Evolutionary conservation across 2,797 vertebrate species (phyloP), one percentile per base, ranked within the genome.

Genomic region (Euphonia xanthogaster): DNA sequence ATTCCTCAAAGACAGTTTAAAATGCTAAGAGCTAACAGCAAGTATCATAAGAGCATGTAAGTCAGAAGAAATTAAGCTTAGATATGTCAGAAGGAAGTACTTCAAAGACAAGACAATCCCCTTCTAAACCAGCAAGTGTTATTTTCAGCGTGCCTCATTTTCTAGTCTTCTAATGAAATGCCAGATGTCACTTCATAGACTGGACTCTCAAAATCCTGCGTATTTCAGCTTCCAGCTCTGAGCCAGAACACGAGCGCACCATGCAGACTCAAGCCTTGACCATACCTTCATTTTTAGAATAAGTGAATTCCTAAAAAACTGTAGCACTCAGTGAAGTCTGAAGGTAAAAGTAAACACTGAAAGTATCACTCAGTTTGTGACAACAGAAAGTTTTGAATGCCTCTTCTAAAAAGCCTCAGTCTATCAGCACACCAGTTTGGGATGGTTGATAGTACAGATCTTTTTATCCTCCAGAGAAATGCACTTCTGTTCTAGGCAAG

Each of bases 1-100:
- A 98, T 97, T 99, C 99, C 99, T 99, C 96, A 53, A 97, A 96
- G n/a, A 88, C 47, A 97, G 75, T 86, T 93, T 73, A 70, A 87
- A 72, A 87, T 73, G 2, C 0, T 71, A 55, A 96, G 39, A 71
- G 47, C 81, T 90, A 96, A 73, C n/a, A 63, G 51, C 54, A 62
- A 58, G 12, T 35, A 39, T 45, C 17, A 2, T 5, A 84, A 55
- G 21, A 63, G 33, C 70, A 70, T 47, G 31, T 28, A 78, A 60
- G 10, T 10, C 53, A 77, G 55, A 84, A 16, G 39, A 74, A 78
- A 70, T 35, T 7, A 94, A 67, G 55, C 40, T 76, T 67, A 33
- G 35, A 0, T 90, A n/a, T 88, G 71, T 65, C 79, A 78, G 47
- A 33, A 86, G 17, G 28, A 94, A 61, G 25, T 51, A 76, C 33